A percentile compares a stretch with the other conserved stretches of the same genome.
phyloP scores from a whole-genome alignment of 2,888 invertebrate genomes.

The Amaurobius ferox region DNA sequence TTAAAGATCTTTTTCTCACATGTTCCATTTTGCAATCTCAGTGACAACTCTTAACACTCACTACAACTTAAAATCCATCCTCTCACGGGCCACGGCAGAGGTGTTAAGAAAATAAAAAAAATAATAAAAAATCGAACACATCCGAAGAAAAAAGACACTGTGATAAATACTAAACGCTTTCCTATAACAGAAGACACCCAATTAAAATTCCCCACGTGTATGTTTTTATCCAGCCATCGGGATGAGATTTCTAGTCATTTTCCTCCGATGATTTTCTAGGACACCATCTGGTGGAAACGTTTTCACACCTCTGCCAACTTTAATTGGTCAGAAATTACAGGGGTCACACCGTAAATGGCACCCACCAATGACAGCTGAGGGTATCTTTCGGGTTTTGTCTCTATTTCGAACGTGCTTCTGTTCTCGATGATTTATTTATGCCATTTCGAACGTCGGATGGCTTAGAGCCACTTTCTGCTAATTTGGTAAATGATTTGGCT shows the following conservation, averaged over 20 bases:
- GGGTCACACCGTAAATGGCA: conserved; percentile 60
- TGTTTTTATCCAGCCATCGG: background rate
- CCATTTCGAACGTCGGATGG: background rate
- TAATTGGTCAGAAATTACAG: conserved; percentile 71
- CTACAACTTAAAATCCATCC: background rate
- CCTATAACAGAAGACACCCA: background rate
- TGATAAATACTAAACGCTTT: background rate
- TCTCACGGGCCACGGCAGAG: background rate
- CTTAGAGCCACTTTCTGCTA: background rate
- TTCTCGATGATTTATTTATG: conserved; percentile 45
- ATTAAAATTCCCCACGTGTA: conserved; percentile 55
- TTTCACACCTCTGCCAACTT: conserved; percentile 61
- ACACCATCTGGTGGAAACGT: conserved; percentile 65
- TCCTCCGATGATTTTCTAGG: conserved; percentile 18
- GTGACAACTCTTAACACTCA: conserved; percentile 5
- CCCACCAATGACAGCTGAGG: conserved; percentile 61
- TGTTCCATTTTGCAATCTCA: too few species aligned
- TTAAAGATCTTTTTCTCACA: too few species aligned
- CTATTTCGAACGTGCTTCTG: conserved; percentile 65
- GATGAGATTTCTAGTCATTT: background rate
- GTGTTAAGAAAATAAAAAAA: background rate
- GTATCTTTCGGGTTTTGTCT: conserved; percentile 52
- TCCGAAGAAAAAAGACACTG: background rate
- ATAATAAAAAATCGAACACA: background rate
- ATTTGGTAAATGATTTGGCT: background rate